A percentile compares a stretch with the other conserved stretches of the same genome.
phyloP scores from a whole-genome alignment of 1,140 invertebrate genomes.

The Drosophila lowei region DNA sequence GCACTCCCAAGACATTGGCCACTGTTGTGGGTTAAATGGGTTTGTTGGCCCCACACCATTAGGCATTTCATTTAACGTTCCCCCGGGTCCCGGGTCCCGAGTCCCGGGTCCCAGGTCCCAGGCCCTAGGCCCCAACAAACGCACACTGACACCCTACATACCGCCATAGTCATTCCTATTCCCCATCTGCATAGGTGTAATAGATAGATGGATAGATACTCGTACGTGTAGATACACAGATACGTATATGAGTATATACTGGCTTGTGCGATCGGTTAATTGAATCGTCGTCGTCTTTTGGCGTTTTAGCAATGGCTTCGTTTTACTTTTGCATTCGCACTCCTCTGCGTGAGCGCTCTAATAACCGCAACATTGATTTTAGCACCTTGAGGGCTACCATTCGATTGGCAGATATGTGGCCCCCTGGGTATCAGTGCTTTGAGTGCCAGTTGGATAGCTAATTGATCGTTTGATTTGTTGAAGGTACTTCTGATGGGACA shows the following conservation, averaged over 20 bases:
- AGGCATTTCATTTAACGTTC: background rate
- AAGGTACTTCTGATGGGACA: too few relatives aligned
- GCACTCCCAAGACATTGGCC: conserved; percentile 61
- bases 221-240: too few relatives aligned
- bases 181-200: too few relatives aligned
- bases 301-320: conserved; percentile 67
- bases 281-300: conserved; percentile 57
- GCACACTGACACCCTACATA: background rate
- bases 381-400: conserved; percentile 18
- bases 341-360: conserved; percentile 57
- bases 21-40: conserved; percentile 75
- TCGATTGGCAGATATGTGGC: too few relatives aligned
- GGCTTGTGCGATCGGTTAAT: conserved; percentile 31
- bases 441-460: too few relatives aligned
- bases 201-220: background rate
- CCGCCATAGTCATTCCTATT: too few relatives aligned
- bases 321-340: conserved; percentile 38
- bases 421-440: too few relatives aligned
- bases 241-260: background rate
- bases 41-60: conserved; percentile 62
- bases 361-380: conserved; percentile 77
- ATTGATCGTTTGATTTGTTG: too few relatives aligned
- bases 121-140: too few relatives aligned
- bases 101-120: too few relatives aligned
- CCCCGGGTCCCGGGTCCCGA: too few relatives aligned